These are phyloP conservation scores for Mesoligia furuncula DNA, from an alignment of 2,888 invertebrate species.

Conservation along the genomic window DNA sequence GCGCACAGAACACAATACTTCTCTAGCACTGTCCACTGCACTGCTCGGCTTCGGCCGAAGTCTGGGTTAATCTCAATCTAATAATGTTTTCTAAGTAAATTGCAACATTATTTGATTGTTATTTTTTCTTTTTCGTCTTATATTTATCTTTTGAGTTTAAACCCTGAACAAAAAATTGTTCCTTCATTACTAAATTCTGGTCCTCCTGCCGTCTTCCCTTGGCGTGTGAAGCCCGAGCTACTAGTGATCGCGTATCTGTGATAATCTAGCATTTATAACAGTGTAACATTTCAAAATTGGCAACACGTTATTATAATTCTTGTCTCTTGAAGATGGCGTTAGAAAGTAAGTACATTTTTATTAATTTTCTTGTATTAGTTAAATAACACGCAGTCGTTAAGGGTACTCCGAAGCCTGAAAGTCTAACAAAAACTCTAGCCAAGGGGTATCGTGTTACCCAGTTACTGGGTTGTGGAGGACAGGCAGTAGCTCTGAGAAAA, in stretches of 20 bases:
- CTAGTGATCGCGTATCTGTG: neutral
- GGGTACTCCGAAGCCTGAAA: neutral
- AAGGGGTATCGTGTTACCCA: neutral
- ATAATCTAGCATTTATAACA: neutral
- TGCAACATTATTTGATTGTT: too few relatives aligned
- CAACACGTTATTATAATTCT: neutral
- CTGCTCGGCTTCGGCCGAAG: too few relatives aligned
- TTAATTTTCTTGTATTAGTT: neutral
- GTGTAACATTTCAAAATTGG: neutral
- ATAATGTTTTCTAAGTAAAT: too few relatives aligned
- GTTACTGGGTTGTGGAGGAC: neutral
- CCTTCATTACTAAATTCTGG: too few relatives aligned
- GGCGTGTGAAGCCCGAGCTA: neutral
- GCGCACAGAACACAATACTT: too few relatives aligned
- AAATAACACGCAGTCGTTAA: too few relatives aligned
- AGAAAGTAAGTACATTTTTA: slow-evolving; percentile 1
- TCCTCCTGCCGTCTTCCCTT: neutral
- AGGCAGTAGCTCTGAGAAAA: neutral
- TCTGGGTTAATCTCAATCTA: too few relatives aligned
- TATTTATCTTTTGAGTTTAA: neutral
- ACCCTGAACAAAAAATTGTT: neutral
- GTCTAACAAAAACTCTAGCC: neutral
- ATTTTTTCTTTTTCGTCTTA: neutral
- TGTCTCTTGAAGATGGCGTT: neutral
- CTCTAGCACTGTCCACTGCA: neutral